Evolutionary conservation across 30 jellyfish, hydroid and myxozoan species (phyloP).

Genomic region (Catostylus mosaicus): DNA sequence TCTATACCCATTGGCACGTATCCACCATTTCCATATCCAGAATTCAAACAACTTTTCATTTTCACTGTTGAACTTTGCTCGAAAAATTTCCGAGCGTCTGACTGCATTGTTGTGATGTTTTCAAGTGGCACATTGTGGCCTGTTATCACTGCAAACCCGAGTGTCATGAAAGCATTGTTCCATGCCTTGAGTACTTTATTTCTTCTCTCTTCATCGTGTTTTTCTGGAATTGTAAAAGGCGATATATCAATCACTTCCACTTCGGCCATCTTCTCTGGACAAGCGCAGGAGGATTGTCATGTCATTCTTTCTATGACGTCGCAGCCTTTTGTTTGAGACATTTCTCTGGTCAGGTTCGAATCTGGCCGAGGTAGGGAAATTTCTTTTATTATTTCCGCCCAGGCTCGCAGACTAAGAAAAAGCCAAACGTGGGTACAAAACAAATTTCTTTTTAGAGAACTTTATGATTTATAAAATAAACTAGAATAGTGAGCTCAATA

Average conservation of each 20-base stretch:
- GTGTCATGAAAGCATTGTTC: constrained; percentile 20
- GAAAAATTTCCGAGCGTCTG: constrained; percentile 30
- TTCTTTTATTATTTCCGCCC: too few species aligned
- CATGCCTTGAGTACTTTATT: constrained; percentile 31
- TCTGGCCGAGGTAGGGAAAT: too few species aligned
- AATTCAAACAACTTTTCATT: constrained; percentile 36
- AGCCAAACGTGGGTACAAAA: too few species aligned
- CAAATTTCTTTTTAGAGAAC: too few species aligned
- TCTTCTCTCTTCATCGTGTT: constrained; percentile 2
- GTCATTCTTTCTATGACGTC: too few species aligned
- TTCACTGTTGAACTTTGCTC: constrained; percentile 12
- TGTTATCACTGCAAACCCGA: constrained; percentile 39
- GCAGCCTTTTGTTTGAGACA: too few species aligned
- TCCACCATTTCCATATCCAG: constrained; percentile 63
- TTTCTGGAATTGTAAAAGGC: constrained; percentile 12
- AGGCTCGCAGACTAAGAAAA: too few species aligned
- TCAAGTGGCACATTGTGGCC: constrained; percentile 54
- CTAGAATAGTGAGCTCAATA: too few species aligned
- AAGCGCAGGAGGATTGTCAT: neutral
- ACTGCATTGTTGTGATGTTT: neutral
- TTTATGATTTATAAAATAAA: too few species aligned
- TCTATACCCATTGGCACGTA: constrained; percentile 57
- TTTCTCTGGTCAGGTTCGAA: too few species aligned
- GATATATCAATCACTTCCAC: constrained; percentile 34
- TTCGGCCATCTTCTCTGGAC: too few species aligned